Percentiles rank a stretch among this genome's conserved stretches.
These are phyloP conservation scores for Helostoma temminkii DNA, from an alignment of 2,797 vertebrate species.

Conservation along the genomic window DNA sequence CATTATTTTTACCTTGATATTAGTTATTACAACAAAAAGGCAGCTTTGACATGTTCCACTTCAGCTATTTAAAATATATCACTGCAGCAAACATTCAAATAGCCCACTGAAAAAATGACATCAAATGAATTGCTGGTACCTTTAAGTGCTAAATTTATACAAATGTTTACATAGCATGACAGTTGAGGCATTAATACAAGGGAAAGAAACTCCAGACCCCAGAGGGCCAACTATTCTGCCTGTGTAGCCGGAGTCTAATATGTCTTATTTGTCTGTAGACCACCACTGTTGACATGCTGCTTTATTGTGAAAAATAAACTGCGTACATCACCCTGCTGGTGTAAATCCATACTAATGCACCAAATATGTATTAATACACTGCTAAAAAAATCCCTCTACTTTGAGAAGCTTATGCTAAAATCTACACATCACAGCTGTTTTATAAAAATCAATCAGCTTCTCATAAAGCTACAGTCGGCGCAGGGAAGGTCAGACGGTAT, in stretches of 20 bases:
- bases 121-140: neutral
- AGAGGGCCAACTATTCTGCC: no score
- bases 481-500: neutral
- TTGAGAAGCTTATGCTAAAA: no score
- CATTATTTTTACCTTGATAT: no score
- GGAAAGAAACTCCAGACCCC: no score
- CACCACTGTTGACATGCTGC: neutral
- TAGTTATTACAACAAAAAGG: no score
- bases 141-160: neutral
- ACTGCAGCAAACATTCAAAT: no score
- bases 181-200: no score
- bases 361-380: neutral
- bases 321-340: neutral
- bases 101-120: no score
- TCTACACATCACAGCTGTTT: neutral
- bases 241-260: neutral
- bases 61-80: no score
- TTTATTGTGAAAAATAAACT: neutral
- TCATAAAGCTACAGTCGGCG: neutral
- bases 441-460: neutral
- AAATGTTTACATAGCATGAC: no score
- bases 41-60: no score
- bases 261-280: neutral
- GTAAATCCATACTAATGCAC: neutral
- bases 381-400: neutral